Evolutionary conservation across 2,888 invertebrate species (phyloP), one percentile per base, ranked within the genome.

Genomic region (Micoletzkya japonica): DNA sequence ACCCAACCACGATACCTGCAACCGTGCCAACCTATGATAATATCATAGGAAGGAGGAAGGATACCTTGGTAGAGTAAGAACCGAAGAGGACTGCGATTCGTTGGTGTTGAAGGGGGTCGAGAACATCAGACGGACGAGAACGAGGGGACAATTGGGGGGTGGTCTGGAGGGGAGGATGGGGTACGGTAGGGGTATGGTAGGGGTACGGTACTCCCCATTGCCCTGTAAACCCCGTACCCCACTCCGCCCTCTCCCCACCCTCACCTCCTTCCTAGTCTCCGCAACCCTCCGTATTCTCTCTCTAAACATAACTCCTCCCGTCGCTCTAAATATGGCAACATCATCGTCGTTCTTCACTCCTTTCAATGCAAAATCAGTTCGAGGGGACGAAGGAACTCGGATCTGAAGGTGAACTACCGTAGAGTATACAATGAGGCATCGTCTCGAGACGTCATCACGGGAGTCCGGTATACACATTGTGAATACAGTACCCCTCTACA

Each of bases 31-130:
- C n/a, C n/a, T 7, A 39, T 39, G 7, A 10, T 39, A 39, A 39
- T 39, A 7, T 17, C 7, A 39, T 39, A 39, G 7, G 6, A 52
- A 17, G 7, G 7, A n/a, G 6, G 4, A 26, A 64, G 64, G 4
- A 44, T 10, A 59, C 57, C 63, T 77, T 77, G 26, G 75, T 74
- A 7, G 79, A 79, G 61, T 76, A 78, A 4, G 77, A 79, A 93
- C 93, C 95, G 85, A 95, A 92, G 70, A 96, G 88, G 44, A 97
- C 91, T 4, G 93, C 91, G 61, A 97, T 88, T 60, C 91, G 89
- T 87, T 97, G 96, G 76, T 89, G 89, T 73, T 85, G 83, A 61
- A 81, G 78, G 3, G 87, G 86, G 72, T 87, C 86, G 26, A 88
- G 79, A 72, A 87, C 87, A 74, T 88, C 87, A 32, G 59, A 68